Percentiles rank a stretch among this genome's conserved stretches.
Evolutionary conservation across 2,888 invertebrate genomes (phyloP).

Genomic region (Tipula vernalis): DNA sequence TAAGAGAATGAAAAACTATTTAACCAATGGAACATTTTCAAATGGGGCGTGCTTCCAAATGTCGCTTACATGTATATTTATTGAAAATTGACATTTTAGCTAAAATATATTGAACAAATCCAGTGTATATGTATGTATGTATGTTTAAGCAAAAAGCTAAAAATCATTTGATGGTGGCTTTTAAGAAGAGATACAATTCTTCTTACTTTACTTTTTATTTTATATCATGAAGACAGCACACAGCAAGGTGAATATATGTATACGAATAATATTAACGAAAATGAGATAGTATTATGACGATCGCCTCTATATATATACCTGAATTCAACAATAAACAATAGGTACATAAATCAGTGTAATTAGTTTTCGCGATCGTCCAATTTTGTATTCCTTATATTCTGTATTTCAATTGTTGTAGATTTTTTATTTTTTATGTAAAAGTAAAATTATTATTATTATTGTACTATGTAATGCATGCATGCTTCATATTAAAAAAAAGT

Average conservation of each 20-base stretch:
- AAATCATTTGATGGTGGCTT: background rate
- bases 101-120: background rate
- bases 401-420: background rate
- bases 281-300: background rate
- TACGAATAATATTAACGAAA: background rate
- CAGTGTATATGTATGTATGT: background rate
- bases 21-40: background rate
- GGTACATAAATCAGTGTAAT: slow-evolving; percentile 90
- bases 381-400: slow-evolving; percentile 1
- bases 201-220: background rate
- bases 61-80: background rate
- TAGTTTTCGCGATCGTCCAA: slow-evolving; percentile 46
- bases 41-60: slow-evolving; percentile 4
- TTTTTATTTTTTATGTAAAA: background rate
- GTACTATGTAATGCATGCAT: background rate
- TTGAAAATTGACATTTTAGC: slow-evolving; percentile 4
- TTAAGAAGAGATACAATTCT: background rate
- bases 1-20: background rate
- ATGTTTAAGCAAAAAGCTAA: background rate
- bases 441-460: background rate
- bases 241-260: background rate
- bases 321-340: slow-evolving; percentile 70
- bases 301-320: background rate
- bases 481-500: background rate
- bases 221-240: background rate